Conservation (phyloP, 2,113 vertebrate species). For the Rhadina sibilatrix region DNA sequence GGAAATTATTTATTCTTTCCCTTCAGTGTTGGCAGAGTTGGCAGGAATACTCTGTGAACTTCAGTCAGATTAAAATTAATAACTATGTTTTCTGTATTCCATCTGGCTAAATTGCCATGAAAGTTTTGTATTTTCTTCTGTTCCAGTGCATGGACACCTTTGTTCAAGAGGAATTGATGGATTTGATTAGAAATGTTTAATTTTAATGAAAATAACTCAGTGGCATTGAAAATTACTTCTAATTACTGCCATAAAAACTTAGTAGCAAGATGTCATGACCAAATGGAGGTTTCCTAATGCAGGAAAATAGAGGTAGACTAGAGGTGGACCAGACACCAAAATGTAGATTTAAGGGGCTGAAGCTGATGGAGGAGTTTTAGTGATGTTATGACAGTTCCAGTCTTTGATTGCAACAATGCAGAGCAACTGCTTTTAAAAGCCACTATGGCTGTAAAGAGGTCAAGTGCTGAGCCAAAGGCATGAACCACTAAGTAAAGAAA, state of each 20-base stretch:
- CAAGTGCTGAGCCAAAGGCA: background rate
- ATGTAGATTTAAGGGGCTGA: background rate
- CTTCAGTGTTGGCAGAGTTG: background rate
- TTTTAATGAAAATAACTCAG: background rate
- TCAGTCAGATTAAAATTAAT: background rate
- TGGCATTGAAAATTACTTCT: background rate
- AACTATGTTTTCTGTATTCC: background rate
- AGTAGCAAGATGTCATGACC: background rate
- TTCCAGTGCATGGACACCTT: background rate
- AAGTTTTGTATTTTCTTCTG: background rate
- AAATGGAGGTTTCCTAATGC: background rate
- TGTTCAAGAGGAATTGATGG: background rate
- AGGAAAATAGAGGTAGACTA: background rate
- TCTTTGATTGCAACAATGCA: background rate
- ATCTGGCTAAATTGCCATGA: background rate
- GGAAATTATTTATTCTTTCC: background rate
- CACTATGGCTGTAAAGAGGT: background rate
- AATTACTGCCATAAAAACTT: background rate
- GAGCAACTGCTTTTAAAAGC: background rate
- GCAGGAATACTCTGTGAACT: background rate
- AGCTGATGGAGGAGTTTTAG: background rate
- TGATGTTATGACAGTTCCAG: background rate
- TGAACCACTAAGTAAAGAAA: background rate
- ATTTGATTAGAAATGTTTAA: background rate
- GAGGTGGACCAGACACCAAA: background rate